Percentiles rank a stretch among this genome's conserved stretches.
These are phyloP conservation scores for Brachyptera risi DNA, from an alignment of 2,888 invertebrate species.

Conservation along the genomic window DNA sequence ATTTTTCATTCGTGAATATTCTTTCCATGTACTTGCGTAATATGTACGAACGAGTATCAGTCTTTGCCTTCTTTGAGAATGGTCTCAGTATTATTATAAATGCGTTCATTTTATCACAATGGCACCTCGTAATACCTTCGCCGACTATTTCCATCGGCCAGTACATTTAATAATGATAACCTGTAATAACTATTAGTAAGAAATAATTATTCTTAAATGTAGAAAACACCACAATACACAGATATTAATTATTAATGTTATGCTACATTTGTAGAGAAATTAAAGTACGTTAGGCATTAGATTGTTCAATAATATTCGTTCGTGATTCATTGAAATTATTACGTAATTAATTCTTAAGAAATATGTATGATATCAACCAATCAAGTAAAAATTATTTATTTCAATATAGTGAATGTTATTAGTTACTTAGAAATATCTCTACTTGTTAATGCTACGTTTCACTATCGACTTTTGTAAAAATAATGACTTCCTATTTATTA, in stretches of 20 bases:
- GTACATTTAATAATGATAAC: background rate
- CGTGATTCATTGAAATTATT: too few species aligned
- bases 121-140: conserved; percentile 7
- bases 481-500: conserved; percentile 22
- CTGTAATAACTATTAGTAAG: background rate
- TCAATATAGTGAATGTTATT: conserved; percentile 6
- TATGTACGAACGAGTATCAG: too few species aligned
- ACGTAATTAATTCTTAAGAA: conserved; percentile 7
- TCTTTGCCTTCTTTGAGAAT: conserved; percentile 7
- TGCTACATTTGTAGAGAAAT: background rate
- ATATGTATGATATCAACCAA: conserved; percentile 20
- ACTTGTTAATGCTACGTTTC: conserved; percentile 17
- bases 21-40: background rate
- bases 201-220: background rate
- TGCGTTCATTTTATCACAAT: conserved; percentile 10
- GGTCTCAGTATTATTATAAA: conserved; percentile 4
- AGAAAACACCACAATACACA: conserved; percentile 7
- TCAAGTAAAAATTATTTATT: background rate
- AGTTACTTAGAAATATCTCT: conserved; percentile 11
- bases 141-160: conserved; percentile 3
- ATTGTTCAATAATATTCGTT: background rate
- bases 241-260: background rate
- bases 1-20: background rate
- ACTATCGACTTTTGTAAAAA: conserved; percentile 26
- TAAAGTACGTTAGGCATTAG: background rate